Evolutionary conservation across 2,113 vertebrate species (phyloP), one percentile per base, ranked within the genome.

Genomic region (Phyllostomus hastatus): DNA sequence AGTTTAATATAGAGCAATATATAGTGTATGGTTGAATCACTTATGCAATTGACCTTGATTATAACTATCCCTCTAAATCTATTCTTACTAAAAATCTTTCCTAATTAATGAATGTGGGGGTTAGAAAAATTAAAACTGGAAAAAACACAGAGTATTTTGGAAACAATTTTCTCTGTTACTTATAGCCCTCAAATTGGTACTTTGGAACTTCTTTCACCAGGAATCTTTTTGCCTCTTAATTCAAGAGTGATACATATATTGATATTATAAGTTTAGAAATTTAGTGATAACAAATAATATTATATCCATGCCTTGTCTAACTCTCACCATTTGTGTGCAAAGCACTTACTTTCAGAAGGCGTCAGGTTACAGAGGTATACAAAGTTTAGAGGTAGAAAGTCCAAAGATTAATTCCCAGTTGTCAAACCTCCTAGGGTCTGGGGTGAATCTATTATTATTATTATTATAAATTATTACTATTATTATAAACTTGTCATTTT

Each of bases 1-100:
- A 80, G 54, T 95, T 96, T 96, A 97, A 96, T 91, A 88, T 6
- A 84, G 73, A 54, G 46, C 8, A 79, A 73, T 75, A 83, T 80
- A 26, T 89, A 50, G n/a, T 88, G 17, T 85, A n/a, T 11, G 72
- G 38, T 43, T 84, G 48, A 57, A 43, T 73, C 22, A 35, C 54
- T 72, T 88, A 83, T 28, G 33, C 85, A 94, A 97, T 17, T 73
- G 35, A 85, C 59, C 89, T 87, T 93, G 59, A 92, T 79, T 95
- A 61, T 85, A 92, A 93, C 72, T 52, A 81, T 31, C 17, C 28
- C 35, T 95, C 72, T 83, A 84, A 64, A 86, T 52, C 31, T 19
- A 84, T 28, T 48, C 31, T 93, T 19, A 66, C 43, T 88, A 72
- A 72, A 54, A 89, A 88, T 75, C 50, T 73, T 81, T 81, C 20